Evolutionary conservation across 2,797 vertebrate genomes (phyloP).

Genomic region (Squalus acanthias): DNA sequence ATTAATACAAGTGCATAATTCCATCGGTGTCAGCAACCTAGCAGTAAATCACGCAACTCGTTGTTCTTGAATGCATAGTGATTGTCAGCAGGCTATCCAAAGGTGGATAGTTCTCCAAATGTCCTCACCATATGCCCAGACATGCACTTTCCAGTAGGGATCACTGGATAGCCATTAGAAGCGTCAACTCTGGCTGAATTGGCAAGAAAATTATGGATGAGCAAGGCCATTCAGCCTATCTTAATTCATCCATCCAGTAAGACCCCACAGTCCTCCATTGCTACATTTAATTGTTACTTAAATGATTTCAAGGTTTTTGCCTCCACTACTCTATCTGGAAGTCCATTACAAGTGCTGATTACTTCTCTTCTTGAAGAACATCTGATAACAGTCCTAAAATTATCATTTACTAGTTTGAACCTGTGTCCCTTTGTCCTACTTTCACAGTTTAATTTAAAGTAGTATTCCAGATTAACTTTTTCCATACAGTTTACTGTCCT

Average conservation of each 20-base stretch:
- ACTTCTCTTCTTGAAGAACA: not conserved
- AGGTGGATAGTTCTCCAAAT: not conserved
- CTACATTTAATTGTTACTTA: not conserved
- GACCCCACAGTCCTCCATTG: not conserved
- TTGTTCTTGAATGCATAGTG: not conserved
- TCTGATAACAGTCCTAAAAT: not conserved
- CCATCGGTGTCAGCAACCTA: not conserved
- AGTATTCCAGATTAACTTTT: not conserved
- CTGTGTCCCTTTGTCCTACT: not conserved
- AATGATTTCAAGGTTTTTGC: not conserved
- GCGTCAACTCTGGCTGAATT: not conserved
- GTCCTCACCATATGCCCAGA: not conserved
- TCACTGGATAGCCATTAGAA: not conserved
- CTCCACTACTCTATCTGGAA: not conserved
- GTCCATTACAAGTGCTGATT: not conserved
- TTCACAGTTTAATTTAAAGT: not conserved
- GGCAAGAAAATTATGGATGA: too few species aligned
- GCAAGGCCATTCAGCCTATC: not conserved
- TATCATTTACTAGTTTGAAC: not conserved
- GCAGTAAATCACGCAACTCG: not conserved
- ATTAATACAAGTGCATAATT: not conserved
- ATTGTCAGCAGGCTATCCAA: not conserved
- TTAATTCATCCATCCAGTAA: not conserved
- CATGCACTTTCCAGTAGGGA: not conserved
- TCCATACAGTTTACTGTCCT: not conserved